Evolutionary conservation across 64 coral and sea anemone genomes (phyloP).

Genomic region (Hydrozoanthus tunicans): DNA sequence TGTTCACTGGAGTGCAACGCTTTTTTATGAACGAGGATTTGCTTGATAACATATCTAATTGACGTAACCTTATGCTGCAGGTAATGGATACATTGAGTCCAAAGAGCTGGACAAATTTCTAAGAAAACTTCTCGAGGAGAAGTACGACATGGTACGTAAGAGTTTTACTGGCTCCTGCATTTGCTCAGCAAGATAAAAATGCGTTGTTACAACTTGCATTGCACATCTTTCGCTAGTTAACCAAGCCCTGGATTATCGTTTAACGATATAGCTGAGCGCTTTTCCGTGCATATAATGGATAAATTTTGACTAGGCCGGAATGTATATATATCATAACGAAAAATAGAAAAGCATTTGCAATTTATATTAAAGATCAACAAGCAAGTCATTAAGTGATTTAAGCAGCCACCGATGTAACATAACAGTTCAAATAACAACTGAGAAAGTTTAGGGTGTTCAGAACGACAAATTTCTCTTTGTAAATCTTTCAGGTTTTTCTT

Average conservation of each 20-base stretch:
- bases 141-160: constrained; percentile 41
- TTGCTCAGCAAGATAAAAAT: no score
- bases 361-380: background rate
- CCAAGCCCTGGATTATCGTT: no score
- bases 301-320: no score
- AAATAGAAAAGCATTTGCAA: background rate
- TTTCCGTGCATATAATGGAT: no score
- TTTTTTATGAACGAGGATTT: background rate
- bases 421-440: background rate
- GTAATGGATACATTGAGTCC: constrained; percentile 42
- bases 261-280: no score
- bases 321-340: background rate
- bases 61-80: background rate
- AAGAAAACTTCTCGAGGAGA: constrained; percentile 30
- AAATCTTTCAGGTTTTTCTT: no score
- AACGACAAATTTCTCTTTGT: no score
- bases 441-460: background rate
- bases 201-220: no score
- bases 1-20: background rate
- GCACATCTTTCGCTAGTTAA: no score
- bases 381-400: background rate
- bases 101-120: constrained; percentile 41
- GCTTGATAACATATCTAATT: background rate
- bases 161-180: no score
- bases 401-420: background rate